phyloP scores from a whole-genome alignment of 2,888 invertebrate species.

The Altica lythri region DNA sequence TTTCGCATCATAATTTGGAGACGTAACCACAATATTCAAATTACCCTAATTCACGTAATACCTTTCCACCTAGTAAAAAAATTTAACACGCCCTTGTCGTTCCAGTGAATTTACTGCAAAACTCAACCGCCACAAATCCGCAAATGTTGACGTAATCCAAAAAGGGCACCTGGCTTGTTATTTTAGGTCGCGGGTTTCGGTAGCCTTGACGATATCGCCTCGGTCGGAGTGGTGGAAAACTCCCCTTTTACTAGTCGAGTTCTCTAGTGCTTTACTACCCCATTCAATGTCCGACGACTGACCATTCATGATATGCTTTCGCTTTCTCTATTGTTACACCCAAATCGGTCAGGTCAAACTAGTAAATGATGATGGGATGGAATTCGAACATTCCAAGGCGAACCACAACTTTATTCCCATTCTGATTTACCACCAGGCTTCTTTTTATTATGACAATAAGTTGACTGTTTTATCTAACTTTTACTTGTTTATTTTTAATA shows the following conservation, averaged over 20 bases:
- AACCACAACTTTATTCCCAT: not conserved
- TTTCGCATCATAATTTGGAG: too few relatives aligned
- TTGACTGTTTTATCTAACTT: not conserved
- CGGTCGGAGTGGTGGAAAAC: slow-evolving; percentile 29
- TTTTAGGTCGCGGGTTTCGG: slow-evolving; percentile 39
- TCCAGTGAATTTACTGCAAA: slow-evolving; percentile 16
- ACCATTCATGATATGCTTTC: slow-evolving; percentile 42
- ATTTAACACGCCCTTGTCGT: not conserved
- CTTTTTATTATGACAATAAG: not conserved
- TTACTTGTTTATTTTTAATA: too few relatives aligned
- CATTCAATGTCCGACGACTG: slow-evolving; percentile 38
- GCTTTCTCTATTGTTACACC: slow-evolving; percentile 34
- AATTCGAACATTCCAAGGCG: slow-evolving; percentile 25
- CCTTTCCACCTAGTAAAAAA: too few relatives aligned
- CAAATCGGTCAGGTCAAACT: slow-evolving; percentile 27
- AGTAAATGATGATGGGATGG: slow-evolving; percentile 19
- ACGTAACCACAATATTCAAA: too few relatives aligned
- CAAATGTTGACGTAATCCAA: slow-evolving; percentile 31
- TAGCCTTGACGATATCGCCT: slow-evolving; percentile 30
- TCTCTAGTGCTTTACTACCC: slow-evolving; percentile 41
- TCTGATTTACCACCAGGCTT: not conserved
- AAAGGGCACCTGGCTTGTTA: slow-evolving; percentile 42
- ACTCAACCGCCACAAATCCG: slow-evolving; percentile 21
- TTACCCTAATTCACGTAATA: too few relatives aligned
- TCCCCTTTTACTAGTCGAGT: slow-evolving; percentile 37